Base-by-base conservation (phyloP, 1,140 invertebrate species). In the Sycophaga agraensis region DNA sequence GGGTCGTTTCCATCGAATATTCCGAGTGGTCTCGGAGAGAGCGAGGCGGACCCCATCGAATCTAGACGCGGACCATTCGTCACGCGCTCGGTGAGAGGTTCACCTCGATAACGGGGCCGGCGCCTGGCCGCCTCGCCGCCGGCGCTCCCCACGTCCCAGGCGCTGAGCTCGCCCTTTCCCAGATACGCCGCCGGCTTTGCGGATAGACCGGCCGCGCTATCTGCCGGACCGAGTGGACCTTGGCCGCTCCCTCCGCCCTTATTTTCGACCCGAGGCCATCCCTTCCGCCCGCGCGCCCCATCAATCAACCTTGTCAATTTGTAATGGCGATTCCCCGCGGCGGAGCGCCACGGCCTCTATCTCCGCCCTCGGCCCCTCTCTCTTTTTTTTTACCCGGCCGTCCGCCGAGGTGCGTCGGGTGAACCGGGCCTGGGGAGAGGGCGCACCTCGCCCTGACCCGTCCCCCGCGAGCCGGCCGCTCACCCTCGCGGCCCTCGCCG, bases 241-340 rank as follows among this genome's bases (percentile, higher is more conserved):
- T 48, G 4, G 16, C 28, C 21, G 21, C 46, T 48, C 11, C 49
- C 51, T 50, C 59, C 65, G 65, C 69, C 65, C 69, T 70, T 65
- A 65, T 66, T 65, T 70, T 68, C 66, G 43, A 66, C 57, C 54
- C 45, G 35, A 58, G 59, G 64, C 40, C 48, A 54, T 73, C 72
- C 74, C 70, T 71, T 73, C 70, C 74, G 73, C 70, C 72, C 72
- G 70, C 70, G 66, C 68, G 24, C 24, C 70, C 78, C 77, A 82
- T 82, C 81, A 80, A 82, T 82, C 81, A 82, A 80, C 71, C 70
- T 79, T 81, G 81, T 82, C 81, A 82, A 82, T 82, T 82, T 82
- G 81, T 82, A 82, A 82, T 82, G 81, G 81, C 80, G 78, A 80
- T 77, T 80, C 77, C 76, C 79, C 75, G 76, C 80, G 9, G 16